Percentiles rank a stretch among this genome's conserved stretches.
These are phyloP conservation scores for Netelia virgata DNA, from an alignment of 2,888 invertebrate species.

Conservation along the genomic window DNA sequence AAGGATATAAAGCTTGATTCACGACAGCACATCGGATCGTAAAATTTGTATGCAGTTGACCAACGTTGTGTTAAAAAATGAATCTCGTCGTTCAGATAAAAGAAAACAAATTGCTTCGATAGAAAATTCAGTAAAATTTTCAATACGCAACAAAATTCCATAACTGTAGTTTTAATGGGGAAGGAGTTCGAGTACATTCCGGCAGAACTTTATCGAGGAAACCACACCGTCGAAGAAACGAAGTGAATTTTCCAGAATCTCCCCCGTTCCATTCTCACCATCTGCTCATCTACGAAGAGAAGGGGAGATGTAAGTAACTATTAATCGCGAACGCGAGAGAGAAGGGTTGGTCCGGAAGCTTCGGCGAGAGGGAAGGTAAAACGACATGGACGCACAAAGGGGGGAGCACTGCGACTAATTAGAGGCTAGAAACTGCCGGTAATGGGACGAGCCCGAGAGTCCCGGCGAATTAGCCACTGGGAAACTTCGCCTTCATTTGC, in stretches of 20 bases:
- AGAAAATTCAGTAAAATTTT: too few relatives aligned
- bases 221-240: neutral
- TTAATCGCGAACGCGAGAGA: conserved; percentile 7
- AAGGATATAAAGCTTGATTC: conserved; percentile 30
- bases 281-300: conserved; percentile 15
- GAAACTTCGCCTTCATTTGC: conserved; percentile 71
- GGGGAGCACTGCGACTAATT: conserved; percentile 65
- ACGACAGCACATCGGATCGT: conserved; percentile 28
- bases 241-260: conserved; percentile 4
- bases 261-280: conserved; percentile 14
- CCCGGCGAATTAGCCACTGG: conserved; percentile 70
- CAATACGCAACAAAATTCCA: too few relatives aligned
- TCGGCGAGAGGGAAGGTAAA: conserved; percentile 58
- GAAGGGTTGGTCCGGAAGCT: conserved; percentile 38
- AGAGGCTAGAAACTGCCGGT: conserved; percentile 71
- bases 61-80: conserved; percentile 6
- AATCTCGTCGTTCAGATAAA: too few relatives aligned
- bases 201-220: neutral
- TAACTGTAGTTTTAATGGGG: too few relatives aligned
- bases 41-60: conserved; percentile 52
- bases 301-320: conserved; percentile 31
- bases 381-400: conserved; percentile 44
- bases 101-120: too few relatives aligned
- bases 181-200: too few relatives aligned
- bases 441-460: conserved; percentile 69